Evolutionary conservation across 1,140 invertebrate species (phyloP), one percentile per base, ranked within the genome.

Genomic region (Saccostrea cuccullata): DNA sequence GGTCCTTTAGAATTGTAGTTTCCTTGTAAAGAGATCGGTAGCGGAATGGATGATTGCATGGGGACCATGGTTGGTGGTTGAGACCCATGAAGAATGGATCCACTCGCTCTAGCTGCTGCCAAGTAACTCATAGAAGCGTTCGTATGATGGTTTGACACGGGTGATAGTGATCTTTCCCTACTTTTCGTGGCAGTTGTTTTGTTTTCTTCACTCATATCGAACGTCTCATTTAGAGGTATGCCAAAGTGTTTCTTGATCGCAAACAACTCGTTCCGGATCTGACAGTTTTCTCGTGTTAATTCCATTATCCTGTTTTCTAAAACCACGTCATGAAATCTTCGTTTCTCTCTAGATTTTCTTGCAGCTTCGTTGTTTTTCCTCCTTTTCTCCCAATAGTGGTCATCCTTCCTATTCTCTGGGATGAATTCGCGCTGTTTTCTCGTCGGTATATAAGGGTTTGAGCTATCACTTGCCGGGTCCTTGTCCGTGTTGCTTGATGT

Each of bases 241-340:
- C 98, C 98, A 93, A 97, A 99, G 93, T 98, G 98, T 90, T 99
- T 98, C 89, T 98, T 97, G 82, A 99, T 97, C 5, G 98, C 98
- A 87, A 97, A 97, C 15, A 99, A 95, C 92, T 99, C 98, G 0
- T 98, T 97, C 94, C 98, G 97, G 0, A 99, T 96, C 17, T 98
- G 97, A 93, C 98, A 97, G 93, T 99, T 99, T 94, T 99, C 98
- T 94, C 98, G 98, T 90, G 98, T 98, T 8, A 99, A 95, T 94
- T 99, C 98, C 84, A 98, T 97, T 20, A 99, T 98, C 56, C 98
- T 96, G 91, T 98, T 98, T 94, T 99, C 98, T 13, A 99, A 95
- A 0, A 99, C 98, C 97, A 99, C 98, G 94, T 99, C 98, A 94
- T 99, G 99, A 95, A 98, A 97, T 15, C 98, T 96, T 23, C 98